A percentile compares a stretch with the other conserved stretches of the same genome.
Conservation (phyloP, 2,888 invertebrate genomes). For the Apoderus coryli region DNA sequence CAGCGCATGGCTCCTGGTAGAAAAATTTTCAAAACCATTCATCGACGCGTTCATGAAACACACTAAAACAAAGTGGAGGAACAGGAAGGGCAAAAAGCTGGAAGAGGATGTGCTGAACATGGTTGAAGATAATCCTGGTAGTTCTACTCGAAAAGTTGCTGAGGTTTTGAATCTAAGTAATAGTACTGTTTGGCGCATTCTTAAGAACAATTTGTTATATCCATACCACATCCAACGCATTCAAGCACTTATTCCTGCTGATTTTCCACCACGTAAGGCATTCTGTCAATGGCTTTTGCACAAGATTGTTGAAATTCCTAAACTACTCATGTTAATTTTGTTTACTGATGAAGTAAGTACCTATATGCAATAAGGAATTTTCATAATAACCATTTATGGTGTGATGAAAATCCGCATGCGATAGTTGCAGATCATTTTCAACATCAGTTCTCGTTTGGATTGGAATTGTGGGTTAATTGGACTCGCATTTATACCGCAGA, state of each 20-base stretch:
- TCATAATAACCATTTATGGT: constrained; percentile 10
- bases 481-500: too few relatives aligned
- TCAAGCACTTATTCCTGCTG: constrained; percentile 8
- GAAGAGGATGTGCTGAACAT: neutral
- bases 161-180: constrained; percentile 8
- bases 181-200: constrained; percentile 8
- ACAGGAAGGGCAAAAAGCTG: neutral
- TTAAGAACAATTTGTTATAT: constrained; percentile 9
- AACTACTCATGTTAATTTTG: constrained; percentile 6
- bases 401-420: constrained; percentile 11
- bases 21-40: constrained; percentile 2
- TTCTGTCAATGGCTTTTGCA: constrained; percentile 8
- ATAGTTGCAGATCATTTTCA: constrained; percentile 10
- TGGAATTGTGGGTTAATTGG: constrained; percentile 9
- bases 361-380: constrained; percentile 8
- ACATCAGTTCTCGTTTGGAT: constrained; percentile 11
- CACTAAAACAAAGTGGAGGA: neutral
- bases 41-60: constrained; percentile 4
- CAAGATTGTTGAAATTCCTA: constrained; percentile 5
- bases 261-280: constrained; percentile 9
- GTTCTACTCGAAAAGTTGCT: constrained; percentile 9
- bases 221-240: constrained; percentile 9
- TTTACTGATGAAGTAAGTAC: constrained; percentile 10
- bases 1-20: neutral
- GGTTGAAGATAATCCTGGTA: constrained; percentile 7